Base-by-base conservation (phyloP, 2,113 vertebrate genomes). In the Speoplatyrhinus poulsoni region DNA sequence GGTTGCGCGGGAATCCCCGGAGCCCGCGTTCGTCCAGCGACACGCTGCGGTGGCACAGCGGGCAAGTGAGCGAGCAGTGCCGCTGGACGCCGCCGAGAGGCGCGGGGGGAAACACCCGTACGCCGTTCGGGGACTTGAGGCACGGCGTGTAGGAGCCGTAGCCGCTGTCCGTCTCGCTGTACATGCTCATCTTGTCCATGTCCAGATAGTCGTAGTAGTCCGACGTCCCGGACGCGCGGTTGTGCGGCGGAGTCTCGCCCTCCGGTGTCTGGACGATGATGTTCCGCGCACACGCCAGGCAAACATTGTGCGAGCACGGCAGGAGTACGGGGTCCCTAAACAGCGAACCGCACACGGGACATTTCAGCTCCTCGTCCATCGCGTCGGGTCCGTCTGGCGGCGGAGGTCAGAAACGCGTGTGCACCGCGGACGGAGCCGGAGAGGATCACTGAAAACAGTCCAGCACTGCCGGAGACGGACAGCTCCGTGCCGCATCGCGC, bases 331-430 rank as follows among this genome's bases (percentile, higher is more conserved):
- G 96, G 48, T 98, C 96, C 77, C 92, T 92, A 80, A 95, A 98
- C 15, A 98, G 92, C 0, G 95, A 95, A 10, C 97, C 97, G 77
- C 97, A 98, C 58, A 98, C 96, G 0, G 96, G 97, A 82, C 97
- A 98, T 91, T 98, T 98, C 48, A 98, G 88, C 87, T 98, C 96
- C 89, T 98, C 96, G 82, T 98, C 96, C 96, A 98, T 98, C 71
- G 84, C 90, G 73, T 73, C 15, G 7, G 62, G 68, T 61, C 16
- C 17, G 68, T 53, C 77, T 26, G 76, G 66, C 69, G 41, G 57
- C 65, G 62, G 32, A 1, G 46, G 12, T 46, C 16, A 10, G 32
- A 26, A 19, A 5, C 5, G 52, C 52, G 52, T n/a, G 13, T 7
- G 9, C 58, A 26, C 10, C 58, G n/a, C 36, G 58, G 36, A 15